Evolutionary conservation across 2,888 invertebrate genomes (phyloP).

Genomic region (Synanthedon andrenaeformis): DNA sequence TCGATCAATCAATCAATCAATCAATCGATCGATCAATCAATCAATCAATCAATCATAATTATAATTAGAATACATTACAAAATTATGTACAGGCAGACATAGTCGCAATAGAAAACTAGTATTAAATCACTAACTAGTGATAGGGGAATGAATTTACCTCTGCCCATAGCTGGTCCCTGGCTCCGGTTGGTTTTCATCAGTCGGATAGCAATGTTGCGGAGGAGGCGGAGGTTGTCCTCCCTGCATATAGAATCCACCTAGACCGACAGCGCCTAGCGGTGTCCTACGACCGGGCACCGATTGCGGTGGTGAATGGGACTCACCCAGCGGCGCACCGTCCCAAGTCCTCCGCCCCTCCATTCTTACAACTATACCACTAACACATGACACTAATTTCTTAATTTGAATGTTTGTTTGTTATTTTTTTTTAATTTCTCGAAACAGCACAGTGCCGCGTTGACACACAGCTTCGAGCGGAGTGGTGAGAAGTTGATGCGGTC

Average conservation of each 20-base stretch:
- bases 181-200: slow-evolving; percentile 86
- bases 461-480: slow-evolving; percentile 45
- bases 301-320: slow-evolving; percentile 67
- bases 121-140: no score
- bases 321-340: slow-evolving; percentile 60
- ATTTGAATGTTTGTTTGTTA: background rate
- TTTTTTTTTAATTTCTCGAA: slow-evolving; percentile 12
- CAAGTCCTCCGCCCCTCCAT: slow-evolving; percentile 65
- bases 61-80: no score
- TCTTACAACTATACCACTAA: slow-evolving; percentile 28
- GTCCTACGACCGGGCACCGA: slow-evolving; percentile 79
- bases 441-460: slow-evolving; percentile 36
- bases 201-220: slow-evolving; percentile 69
- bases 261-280: slow-evolving; percentile 84
- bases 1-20: no score
- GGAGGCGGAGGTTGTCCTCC: slow-evolving; percentile 65
- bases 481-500: slow-evolving; percentile 41
- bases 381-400: slow-evolving; percentile 32
- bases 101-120: no score
- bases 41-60: no score
- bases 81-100: no score
- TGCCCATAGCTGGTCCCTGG: slow-evolving; percentile 68
- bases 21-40: no score
- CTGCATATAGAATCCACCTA: slow-evolving; percentile 90
- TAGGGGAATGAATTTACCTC: slow-evolving; percentile 27